A percentile compares a stretch with the other conserved stretches of the same genome.
Conservation (phyloP, 1,140 invertebrate genomes). For the Asbolus verrucosus region DNA sequence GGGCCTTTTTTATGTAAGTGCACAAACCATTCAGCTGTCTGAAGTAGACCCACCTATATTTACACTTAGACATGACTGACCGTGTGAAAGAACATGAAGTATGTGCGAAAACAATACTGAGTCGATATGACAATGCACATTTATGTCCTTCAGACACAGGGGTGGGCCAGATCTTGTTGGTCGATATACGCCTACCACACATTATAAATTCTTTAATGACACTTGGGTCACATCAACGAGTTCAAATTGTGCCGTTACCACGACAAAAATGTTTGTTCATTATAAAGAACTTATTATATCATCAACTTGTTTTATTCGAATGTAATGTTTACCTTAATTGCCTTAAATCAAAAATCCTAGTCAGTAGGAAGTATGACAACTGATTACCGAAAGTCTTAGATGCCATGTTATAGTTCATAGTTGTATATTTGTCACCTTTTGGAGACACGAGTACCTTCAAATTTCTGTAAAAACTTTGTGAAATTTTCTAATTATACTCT, state of each 20-base stretch:
- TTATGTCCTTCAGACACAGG: conserved; percentile 46
- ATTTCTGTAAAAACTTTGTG: conserved; percentile 1
- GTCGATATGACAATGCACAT: conserved; percentile 48
- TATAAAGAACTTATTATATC: no score
- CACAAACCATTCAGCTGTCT: conserved; percentile 47
- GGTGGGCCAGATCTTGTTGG: conserved; percentile 46
- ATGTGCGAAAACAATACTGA: conserved; percentile 50
- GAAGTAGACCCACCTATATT: conserved; percentile 50
- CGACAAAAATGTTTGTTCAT: background rate
- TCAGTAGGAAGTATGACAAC: no score
- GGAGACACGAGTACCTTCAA: no score
- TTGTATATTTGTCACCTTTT: no score
- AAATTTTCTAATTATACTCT: conserved; percentile 23
- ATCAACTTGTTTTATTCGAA: no score
- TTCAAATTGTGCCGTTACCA: background rate
- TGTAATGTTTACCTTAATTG: no score
- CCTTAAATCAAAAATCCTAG: no score
- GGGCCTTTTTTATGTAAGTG: conserved; percentile 32
- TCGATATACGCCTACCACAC: conserved; percentile 41
- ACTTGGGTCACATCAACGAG: conserved; percentile 19
- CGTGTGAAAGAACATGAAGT: conserved; percentile 49
- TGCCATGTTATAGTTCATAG: no score
- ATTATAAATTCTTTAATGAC: conserved; percentile 27
- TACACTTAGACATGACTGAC: conserved; percentile 48
- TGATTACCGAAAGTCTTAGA: no score